Evolutionary conservation across 2,888 invertebrate genomes (phyloP).

Genomic region (Seira ritae): DNA sequence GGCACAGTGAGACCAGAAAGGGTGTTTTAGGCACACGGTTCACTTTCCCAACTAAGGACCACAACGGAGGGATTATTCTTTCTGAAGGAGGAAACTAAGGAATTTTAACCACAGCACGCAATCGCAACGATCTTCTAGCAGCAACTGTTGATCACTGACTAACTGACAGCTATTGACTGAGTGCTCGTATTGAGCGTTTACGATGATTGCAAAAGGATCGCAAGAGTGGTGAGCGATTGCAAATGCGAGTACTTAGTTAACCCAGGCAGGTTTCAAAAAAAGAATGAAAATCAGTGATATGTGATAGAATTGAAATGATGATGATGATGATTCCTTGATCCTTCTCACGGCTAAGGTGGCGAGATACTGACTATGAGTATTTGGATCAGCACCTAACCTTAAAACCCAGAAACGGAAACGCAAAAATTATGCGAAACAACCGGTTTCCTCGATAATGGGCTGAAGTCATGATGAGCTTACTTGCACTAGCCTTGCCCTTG

Average conservation of each 20-base stretch:
- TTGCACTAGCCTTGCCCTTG: not conserved
- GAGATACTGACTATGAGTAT: conserved; percentile 66
- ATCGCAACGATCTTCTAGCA: conserved; percentile 40
- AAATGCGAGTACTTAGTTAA: not conserved
- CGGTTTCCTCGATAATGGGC: conserved; percentile 63
- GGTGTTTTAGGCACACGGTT: conserved; percentile 5
- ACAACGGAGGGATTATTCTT: not conserved
- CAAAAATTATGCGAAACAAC: conserved; percentile 72
- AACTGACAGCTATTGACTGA: conserved; percentile 58
- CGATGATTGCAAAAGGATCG: not conserved
- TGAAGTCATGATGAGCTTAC: conserved; percentile 1
- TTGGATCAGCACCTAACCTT: conserved; percentile 71
- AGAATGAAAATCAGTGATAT: conserved; percentile 45
- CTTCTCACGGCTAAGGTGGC: conserved; percentile 58
- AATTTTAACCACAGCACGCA: conserved; percentile 14
- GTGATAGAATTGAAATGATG: conserved; percentile 13
- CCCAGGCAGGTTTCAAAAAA: conserved; percentile 3
- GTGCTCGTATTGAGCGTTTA: conserved; percentile 33
- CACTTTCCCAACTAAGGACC: not conserved
- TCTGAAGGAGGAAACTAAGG: not conserved
- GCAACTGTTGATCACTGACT: conserved; percentile 55
- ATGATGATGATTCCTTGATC: conserved; percentile 37
- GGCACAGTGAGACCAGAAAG: conserved; percentile 32
- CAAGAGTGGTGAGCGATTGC: conserved; percentile 20
- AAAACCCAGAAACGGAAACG: conserved; percentile 72